phyloP scores from a whole-genome alignment of 1,140 invertebrate species.

The Eulimnadia texana region DNA sequence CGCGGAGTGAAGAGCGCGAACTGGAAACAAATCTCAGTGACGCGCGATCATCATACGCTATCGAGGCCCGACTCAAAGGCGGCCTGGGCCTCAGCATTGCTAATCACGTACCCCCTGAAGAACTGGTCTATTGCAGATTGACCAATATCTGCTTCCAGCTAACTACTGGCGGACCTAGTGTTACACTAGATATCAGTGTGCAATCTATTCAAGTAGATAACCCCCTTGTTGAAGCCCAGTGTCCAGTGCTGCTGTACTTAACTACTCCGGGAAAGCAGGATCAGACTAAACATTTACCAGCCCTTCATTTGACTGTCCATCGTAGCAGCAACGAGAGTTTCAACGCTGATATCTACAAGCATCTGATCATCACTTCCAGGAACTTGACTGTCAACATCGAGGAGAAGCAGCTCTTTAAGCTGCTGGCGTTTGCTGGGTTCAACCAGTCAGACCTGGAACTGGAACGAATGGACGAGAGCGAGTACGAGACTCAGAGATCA shows the following conservation, averaged over 20 bases:
- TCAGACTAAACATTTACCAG: slow-evolving; percentile 27
- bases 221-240: slow-evolving; percentile 70
- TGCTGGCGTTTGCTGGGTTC: slow-evolving; percentile 50
- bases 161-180: not conserved
- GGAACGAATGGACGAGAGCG: slow-evolving; percentile 50
- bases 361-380: slow-evolving; percentile 64
- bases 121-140: slow-evolving; percentile 14
- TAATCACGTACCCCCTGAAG: slow-evolving; percentile 11
- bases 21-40: not conserved
- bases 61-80: slow-evolving; percentile 13
- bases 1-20: not conserved
- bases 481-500: slow-evolving; percentile 55
- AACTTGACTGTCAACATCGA: slow-evolving; percentile 74
- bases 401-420: slow-evolving; percentile 70
- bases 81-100: slow-evolving; percentile 19
- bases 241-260: slow-evolving; percentile 66
- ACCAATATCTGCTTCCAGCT: slow-evolving; percentile 8
- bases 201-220: slow-evolving; percentile 78
- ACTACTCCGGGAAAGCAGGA: slow-evolving; percentile 32
- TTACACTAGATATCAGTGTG: slow-evolving; percentile 44
- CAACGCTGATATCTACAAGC: slow-evolving; percentile 61
- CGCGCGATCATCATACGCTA: not conserved
- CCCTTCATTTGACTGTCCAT: slow-evolving; percentile 31
- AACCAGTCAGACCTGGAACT: slow-evolving; percentile 27
- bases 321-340: slow-evolving; percentile 25